Conservation (phyloP, 2,888 invertebrate genomes). For the Agrochola litura region DNA sequence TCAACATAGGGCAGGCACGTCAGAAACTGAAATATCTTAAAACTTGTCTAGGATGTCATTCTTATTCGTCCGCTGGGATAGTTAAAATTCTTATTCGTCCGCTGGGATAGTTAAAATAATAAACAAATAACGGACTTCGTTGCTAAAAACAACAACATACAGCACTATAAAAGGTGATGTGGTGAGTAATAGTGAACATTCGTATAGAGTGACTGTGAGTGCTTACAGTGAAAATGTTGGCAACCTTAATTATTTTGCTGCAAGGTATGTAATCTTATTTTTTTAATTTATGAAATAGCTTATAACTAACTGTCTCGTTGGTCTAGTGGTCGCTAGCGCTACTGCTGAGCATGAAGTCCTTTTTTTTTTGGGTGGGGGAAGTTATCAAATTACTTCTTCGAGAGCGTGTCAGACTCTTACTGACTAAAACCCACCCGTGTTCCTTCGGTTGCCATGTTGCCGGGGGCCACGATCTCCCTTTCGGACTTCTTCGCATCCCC, state of each 20-base stretch:
- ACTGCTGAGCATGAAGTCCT: not conserved
- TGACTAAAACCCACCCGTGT: no score
- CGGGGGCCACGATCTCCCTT: no score
- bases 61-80: slow-evolving; percentile 33
- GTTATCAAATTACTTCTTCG: no score
- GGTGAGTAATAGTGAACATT: not conserved
- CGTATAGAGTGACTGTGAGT: slow-evolving; percentile 1
- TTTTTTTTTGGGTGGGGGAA: no score
- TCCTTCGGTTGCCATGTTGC: no score
- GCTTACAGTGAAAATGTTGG: slow-evolving; percentile 7
- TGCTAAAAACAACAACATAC: slow-evolving; percentile 41
- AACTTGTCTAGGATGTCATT: slow-evolving; percentile 15
- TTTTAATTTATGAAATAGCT: not conserved
- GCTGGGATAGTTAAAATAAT: slow-evolving; percentile 15
- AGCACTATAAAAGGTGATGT: slow-evolving; percentile 3
- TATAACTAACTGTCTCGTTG: not conserved
- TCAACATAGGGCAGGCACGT: not conserved
- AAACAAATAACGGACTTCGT: slow-evolving; percentile 41
- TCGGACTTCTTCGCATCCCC: no score
- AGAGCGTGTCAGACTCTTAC: no score
- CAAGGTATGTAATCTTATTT: slow-evolving; percentile 43
- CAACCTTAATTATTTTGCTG: slow-evolving; percentile 32
- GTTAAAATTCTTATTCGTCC: slow-evolving; percentile 29
- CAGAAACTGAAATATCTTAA: slow-evolving; percentile 13
- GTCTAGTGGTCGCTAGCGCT: not conserved